Percentiles rank a stretch among this genome's conserved stretches.
These are phyloP conservation scores for Prunella fulvescens DNA, from an alignment of 2,113 vertebrate genomes.

Conservation along the genomic window DNA sequence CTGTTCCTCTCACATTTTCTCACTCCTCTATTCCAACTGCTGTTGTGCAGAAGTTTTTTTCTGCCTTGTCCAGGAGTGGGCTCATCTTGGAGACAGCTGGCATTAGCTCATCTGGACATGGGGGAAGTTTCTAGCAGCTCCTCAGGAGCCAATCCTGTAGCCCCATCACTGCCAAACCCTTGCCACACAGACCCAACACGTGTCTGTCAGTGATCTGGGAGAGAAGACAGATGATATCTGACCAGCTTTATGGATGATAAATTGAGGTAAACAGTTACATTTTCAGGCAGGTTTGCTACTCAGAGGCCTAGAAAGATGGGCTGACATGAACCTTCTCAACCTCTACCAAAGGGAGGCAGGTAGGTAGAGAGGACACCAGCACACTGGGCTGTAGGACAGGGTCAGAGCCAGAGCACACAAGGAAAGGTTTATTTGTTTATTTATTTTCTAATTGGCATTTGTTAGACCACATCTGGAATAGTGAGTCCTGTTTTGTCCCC, in stretches of 20 bases:
- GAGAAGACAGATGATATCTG: neutral
- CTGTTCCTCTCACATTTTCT: neutral
- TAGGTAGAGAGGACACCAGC: neutral
- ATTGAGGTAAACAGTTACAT: too few species aligned
- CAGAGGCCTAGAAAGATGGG: neutral
- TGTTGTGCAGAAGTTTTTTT: neutral
- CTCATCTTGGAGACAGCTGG: neutral
- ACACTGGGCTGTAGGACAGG: neutral
- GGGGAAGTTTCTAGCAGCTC: neutral
- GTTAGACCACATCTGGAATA: neutral
- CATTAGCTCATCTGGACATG: neutral
- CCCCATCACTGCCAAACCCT: neutral
- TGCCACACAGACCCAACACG: fast-evolving
- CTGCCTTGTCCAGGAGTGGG: too few species aligned
- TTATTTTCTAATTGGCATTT: neutral
- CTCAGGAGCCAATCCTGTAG: neutral
- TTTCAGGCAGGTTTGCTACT: neutral
- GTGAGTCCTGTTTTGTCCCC: neutral
- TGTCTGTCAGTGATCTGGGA: neutral
- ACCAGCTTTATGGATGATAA: neutral
- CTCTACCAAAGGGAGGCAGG: neutral
- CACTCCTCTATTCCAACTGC: neutral
- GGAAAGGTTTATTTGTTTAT: neutral
- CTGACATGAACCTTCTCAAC: neutral
- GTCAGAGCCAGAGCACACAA: neutral